phyloP scores from a whole-genome alignment of 2,797 vertebrate genomes.

The Tinamus major region DNA sequence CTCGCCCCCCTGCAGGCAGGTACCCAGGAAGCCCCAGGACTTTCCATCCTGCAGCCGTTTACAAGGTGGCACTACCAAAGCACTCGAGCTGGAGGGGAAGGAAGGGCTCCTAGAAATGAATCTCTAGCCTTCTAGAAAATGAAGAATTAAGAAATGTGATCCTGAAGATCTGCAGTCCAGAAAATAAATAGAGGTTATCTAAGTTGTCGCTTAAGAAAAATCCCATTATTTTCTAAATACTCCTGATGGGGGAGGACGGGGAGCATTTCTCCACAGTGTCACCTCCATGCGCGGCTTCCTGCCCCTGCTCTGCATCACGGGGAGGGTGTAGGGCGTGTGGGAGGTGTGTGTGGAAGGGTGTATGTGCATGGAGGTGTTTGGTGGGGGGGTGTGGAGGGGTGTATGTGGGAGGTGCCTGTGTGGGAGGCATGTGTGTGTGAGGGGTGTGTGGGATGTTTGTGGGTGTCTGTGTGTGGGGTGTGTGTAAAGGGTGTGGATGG shows the following conservation, averaged over 20 bases:
- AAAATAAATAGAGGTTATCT: background rate
- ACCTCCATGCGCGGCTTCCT: too few species aligned
- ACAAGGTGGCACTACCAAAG: background rate
- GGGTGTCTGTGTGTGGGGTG: too few species aligned
- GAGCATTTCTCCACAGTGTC: too few species aligned
- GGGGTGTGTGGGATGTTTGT: too few species aligned
- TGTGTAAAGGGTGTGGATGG: too few species aligned
- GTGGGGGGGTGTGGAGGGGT: too few species aligned
- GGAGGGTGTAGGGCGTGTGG: too few species aligned
- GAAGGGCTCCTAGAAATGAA: background rate
- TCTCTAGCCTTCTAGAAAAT: background rate
- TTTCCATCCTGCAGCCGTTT: background rate
- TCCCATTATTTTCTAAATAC: background rate
- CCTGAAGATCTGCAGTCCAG: background rate
- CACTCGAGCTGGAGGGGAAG: background rate
- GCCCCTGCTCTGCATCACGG: too few species aligned
- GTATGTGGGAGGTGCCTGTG: too few species aligned
- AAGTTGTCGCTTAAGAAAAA: background rate
- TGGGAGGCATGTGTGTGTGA: too few species aligned
- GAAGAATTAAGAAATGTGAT: background rate
- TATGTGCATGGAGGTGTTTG: too few species aligned
- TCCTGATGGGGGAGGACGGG: fast-evolving
- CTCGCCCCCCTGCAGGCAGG: background rate
- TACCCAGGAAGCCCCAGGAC: background rate
- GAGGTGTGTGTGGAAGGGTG: too few species aligned